phyloP scores from a whole-genome alignment of 2,888 invertebrate species.

The Ennomos fuscantarius region DNA sequence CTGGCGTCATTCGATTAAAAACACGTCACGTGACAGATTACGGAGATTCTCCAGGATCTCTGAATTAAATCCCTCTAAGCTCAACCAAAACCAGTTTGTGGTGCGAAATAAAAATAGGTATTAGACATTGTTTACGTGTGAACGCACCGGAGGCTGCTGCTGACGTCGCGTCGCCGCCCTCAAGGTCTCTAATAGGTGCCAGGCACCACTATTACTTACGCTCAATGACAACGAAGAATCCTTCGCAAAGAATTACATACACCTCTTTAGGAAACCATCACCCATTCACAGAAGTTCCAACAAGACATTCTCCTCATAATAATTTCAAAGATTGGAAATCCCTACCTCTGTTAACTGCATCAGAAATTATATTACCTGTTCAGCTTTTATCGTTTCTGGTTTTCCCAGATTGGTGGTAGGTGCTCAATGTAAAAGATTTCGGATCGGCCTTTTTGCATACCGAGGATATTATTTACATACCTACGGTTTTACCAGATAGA shows the following conservation, averaged over 20 bases:
- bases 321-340: slow-evolving; percentile 49
- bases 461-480: slow-evolving; percentile 56
- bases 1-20: slow-evolving; percentile 33
- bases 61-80: slow-evolving; percentile 51
- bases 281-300: slow-evolving; percentile 17
- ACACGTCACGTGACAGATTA: slow-evolving; percentile 54
- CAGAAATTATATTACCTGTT: slow-evolving; percentile 45
- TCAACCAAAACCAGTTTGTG: slow-evolving; percentile 58
- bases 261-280: slow-evolving; percentile 7
- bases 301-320: slow-evolving; percentile 21
- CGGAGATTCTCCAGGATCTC: slow-evolving; percentile 69
- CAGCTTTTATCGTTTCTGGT: slow-evolving; percentile 54
- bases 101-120: slow-evolving; percentile 43
- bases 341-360: slow-evolving; percentile 53
- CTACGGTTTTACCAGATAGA: slow-evolving; percentile 64
- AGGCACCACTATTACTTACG: slow-evolving; percentile 36
- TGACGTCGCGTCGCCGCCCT: slow-evolving; percentile 51
- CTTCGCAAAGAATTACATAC: slow-evolving; percentile 10
- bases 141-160: slow-evolving; percentile 51
- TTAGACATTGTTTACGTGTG: slow-evolving; percentile 69
- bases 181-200: slow-evolving; percentile 55
- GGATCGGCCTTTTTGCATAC: slow-evolving; percentile 44
- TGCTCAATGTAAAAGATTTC: slow-evolving; percentile 50
- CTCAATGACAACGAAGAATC: slow-evolving; percentile 51
- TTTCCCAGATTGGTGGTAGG: slow-evolving; percentile 51